Base-by-base conservation (phyloP, 2,888 invertebrate genomes). In the Pristionchus japonicus region DNA sequence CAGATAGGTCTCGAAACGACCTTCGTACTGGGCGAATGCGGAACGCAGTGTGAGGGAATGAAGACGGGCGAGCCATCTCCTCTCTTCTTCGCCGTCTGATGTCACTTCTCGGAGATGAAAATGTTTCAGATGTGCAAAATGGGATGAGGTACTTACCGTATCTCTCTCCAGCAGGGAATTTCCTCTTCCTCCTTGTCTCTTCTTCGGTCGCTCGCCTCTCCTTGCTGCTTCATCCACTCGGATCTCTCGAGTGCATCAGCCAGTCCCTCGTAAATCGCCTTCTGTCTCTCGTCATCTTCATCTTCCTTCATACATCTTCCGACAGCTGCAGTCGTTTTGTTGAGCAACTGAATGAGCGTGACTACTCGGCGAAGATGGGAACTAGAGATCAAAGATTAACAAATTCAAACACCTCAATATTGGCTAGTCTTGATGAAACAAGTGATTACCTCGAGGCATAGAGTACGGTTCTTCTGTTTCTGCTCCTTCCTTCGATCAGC, bases 151-250 rank as follows among this genome's bases (percentile, higher is more conserved):
- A 43, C 74, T 74, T 1, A 74, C 74, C 74, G 74, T 74, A 23
- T 74, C 74, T 74, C 74, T 74, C 7, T 74, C 43, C 40, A 74
- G 74, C 4, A 74, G 74, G 11, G 6, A 15, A 2, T 23, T 6
- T 43, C 74, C 74, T 31, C 17, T 74, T 27, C 3, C 23, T 74
- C 74, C 74, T 43, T 74, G 74, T 74, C 74, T 74, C 74, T 74
- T 74, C 74, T 74, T 74, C 43, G 9, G 4, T 43, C 74, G 40
- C 74, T 74, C 74, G 40, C 74, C 74, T 40, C 74, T 74, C 20
- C 52, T 52, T 17, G 52, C 52, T 13, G 52, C 52, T 15, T 52
- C 52, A 52, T 52, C 52, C 52, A 52, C 52, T 52, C 52, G 13
- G 52, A 52, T 52, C 52, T 52, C 17, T 17, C 52, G 17, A 52